Evolutionary conservation across 2,113 vertebrate species (phyloP), one percentile per base, ranked within the genome.

Genomic region (Pyxicephalus adspersus): DNA sequence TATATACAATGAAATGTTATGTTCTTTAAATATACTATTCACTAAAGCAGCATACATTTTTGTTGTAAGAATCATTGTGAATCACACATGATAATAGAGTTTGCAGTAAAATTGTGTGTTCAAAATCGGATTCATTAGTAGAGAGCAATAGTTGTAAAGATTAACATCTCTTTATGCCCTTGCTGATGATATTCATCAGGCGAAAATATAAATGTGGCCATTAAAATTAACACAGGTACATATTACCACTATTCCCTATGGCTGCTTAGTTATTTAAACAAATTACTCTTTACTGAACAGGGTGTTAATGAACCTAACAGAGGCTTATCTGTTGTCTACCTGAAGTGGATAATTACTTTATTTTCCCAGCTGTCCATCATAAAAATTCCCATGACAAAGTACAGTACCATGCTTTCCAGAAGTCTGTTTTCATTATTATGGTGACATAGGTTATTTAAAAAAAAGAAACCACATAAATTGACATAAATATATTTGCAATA

Each of bases 161-260:
- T n/a, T 34, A 60, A 70, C 34, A 72, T 63, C 38, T 72, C 50
- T 72, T 72, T 60, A 8, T 29, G 67, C 28, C 29, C 13, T 71
- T 63, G 45, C 57, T 71, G n/a, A 71, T 52, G 22, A 80, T 80
- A 72, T 51, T 72, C 34, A 63, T 80, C 63, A 63, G 51, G 45
- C 63, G 17, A n/a, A 19, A 28, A 58, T 63, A 57, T 80, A 13
- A 61, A 28, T 38, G 25, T n/a, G 60, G 57, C 51, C 29, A 78
- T 78, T 80, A 80, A 54, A 80, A 64, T 54, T 64, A 80, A 80
- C 67, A 52, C 58, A 31, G n/a, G 50, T 22, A 25, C 67, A 80
- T 71, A 80, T 72, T 80, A 72, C 55, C 57, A 64, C 57, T 54
- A 64, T 71, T 72, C 78, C 67, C 67, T 72, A 45, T 80, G 78